phyloP scores from a whole-genome alignment of 2,888 invertebrate genomes.

The Ophraella communa region DNA sequence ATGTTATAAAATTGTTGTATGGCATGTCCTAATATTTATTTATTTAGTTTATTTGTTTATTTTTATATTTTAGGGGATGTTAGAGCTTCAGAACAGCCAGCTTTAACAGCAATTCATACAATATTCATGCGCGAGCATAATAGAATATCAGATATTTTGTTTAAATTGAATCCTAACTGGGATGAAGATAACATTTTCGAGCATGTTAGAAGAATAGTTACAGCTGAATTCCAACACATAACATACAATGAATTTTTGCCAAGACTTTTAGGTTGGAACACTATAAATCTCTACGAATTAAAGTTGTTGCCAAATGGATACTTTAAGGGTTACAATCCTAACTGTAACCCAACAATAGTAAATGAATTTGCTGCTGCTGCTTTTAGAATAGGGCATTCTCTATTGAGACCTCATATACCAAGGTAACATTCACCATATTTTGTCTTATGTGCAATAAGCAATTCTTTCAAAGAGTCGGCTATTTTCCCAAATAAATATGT shows the following conservation, averaged over 20 bases:
- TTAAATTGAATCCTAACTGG: slow-evolving; percentile 88
- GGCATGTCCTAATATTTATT: too few species aligned
- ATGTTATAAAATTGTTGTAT: too few species aligned
- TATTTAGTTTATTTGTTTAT: neutral
- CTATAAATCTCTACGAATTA: slow-evolving; percentile 85
- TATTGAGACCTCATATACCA: slow-evolving; percentile 84
- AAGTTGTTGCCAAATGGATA: slow-evolving; percentile 83
- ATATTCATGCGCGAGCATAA: slow-evolving; percentile 91
- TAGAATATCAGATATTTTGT: slow-evolving; percentile 78
- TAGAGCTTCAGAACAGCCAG: slow-evolving; percentile 91
- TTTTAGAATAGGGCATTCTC: slow-evolving; percentile 89
- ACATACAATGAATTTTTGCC: slow-evolving; percentile 92
- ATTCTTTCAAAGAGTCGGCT: too few species aligned
- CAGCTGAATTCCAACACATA: slow-evolving; percentile 80
- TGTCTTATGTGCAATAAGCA: too few species aligned
- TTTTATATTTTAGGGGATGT: slow-evolving; percentile 70
- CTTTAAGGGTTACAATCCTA: slow-evolving; percentile 87
- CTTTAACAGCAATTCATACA: slow-evolving; percentile 86
- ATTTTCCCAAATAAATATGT: too few species aligned
- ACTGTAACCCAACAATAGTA: slow-evolving; percentile 87
- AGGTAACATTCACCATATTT: slow-evolving; percentile 7
- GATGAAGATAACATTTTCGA: slow-evolving; percentile 83
- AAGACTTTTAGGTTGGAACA: slow-evolving; percentile 87
- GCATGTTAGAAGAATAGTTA: slow-evolving; percentile 76
- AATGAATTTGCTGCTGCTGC: slow-evolving; percentile 92